Conservation (phyloP, 2,888 invertebrate species). For the Barypeithes pellucidus region DNA sequence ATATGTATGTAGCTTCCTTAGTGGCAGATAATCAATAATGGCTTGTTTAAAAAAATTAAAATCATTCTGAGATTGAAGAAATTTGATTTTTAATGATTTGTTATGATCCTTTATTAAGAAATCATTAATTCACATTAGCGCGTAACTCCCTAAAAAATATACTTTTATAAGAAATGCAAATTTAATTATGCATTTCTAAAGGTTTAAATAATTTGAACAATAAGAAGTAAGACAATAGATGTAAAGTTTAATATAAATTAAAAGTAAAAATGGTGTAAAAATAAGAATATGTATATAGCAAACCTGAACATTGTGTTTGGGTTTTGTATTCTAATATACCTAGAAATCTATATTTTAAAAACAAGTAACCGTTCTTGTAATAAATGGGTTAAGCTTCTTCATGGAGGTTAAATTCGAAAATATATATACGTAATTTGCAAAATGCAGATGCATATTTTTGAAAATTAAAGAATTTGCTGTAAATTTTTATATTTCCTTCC, state of each 20-base stretch:
- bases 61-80: no score
- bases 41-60: no score
- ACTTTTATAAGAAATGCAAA: slow-evolving; percentile 64
- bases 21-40: no score
- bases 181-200: slow-evolving; percentile 54
- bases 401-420: no score
- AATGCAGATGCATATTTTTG: no score
- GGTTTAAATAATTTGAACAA: background rate
- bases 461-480: no score
- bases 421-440: no score
- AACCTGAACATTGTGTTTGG: background rate
- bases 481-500: no score
- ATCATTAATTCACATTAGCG: background rate
- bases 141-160: slow-evolving; percentile 52
- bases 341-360: slow-evolving; percentile 1
- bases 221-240: background rate
- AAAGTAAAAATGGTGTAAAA: background rate
- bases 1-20: no score
- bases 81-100: no score
- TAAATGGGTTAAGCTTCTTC: background rate
- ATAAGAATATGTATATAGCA: background rate
- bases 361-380: background rate
- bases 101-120: no score
- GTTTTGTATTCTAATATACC: background rate
- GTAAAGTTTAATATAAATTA: background rate